These are phyloP conservation scores for Sebastes trivittatus DNA, from an alignment of 2,797 vertebrate species.

Conservation along the genomic window DNA sequence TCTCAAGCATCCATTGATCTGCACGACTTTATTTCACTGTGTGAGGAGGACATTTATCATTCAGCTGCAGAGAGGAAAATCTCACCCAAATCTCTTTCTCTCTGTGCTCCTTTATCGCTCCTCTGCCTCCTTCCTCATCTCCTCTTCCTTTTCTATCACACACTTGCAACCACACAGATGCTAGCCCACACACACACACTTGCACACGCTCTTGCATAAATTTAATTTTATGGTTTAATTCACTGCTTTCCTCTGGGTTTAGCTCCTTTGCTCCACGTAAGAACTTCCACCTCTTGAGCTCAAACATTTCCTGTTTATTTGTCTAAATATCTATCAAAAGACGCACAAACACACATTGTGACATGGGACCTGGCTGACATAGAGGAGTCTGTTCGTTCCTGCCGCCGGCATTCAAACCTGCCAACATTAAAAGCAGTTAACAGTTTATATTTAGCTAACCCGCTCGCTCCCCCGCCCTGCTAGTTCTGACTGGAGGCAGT, in stretches of 20 bases:
- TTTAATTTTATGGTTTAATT: conserved; percentile 26
- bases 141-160: background rate
- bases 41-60: conserved; percentile 56
- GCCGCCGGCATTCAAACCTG: conserved; percentile 43
- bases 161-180: background rate
- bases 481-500: conserved; percentile 57
- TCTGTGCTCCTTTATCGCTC: background rate
- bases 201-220: conserved; percentile 5
- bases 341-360: background rate
- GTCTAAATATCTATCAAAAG: background rate
- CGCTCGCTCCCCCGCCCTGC: conserved; percentile 23
- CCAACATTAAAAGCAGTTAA: conserved; percentile 46
- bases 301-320: conserved; percentile 10
- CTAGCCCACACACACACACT: background rate
- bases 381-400: conserved; percentile 29
- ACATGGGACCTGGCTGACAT: conserved; percentile 22
- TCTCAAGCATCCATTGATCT: conserved; percentile 63
- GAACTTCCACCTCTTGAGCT: background rate
- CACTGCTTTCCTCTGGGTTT: conserved; percentile 16
- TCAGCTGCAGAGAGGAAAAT: conserved; percentile 33
- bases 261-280: background rate
- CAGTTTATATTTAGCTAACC: conserved; percentile 60
- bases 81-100: conserved; percentile 17
- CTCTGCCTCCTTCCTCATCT: background rate
- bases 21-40: conserved; percentile 38